These are phyloP conservation scores for Hystrix cristata DNA, from an alignment of 2,113 vertebrate genomes.

Conservation along the genomic window DNA sequence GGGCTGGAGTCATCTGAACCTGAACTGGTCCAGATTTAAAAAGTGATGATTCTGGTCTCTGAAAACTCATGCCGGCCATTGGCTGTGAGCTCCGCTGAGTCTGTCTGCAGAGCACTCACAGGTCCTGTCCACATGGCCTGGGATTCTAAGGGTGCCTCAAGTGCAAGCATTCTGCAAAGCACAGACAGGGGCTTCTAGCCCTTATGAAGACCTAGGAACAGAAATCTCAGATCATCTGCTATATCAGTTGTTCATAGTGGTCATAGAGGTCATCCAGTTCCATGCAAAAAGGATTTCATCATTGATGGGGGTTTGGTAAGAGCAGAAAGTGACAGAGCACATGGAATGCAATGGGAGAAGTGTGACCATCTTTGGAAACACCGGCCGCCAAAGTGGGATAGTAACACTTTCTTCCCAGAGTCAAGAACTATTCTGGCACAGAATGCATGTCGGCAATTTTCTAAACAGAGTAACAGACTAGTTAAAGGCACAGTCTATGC, in stretches of 20 bases:
- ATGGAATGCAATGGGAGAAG: rapidly evolving
- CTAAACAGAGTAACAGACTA: background rate
- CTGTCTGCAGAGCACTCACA: background rate
- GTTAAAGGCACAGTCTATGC: background rate
- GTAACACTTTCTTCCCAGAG: background rate
- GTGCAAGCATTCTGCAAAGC: background rate
- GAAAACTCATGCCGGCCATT: background rate
- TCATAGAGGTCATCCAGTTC: background rate
- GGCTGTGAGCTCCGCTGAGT: background rate
- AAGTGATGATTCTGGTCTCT: background rate
- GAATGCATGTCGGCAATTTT: background rate
- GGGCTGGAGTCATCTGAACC: background rate
- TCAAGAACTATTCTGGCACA: background rate
- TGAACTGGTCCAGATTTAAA: background rate
- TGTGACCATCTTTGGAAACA: background rate
- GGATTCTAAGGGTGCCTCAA: background rate
- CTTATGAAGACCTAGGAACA: background rate
- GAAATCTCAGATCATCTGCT: background rate
- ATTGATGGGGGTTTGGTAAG: rapidly evolving
- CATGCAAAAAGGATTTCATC: rapidly evolving
- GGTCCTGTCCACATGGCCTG: rapidly evolving
- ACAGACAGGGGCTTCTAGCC: background rate
- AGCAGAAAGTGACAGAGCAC: rapidly evolving
- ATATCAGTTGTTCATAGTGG: background rate
- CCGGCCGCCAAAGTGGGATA: rapidly evolving